phyloP scores from a whole-genome alignment of 1,140 invertebrate species.

The Papilio polyxenes region DNA sequence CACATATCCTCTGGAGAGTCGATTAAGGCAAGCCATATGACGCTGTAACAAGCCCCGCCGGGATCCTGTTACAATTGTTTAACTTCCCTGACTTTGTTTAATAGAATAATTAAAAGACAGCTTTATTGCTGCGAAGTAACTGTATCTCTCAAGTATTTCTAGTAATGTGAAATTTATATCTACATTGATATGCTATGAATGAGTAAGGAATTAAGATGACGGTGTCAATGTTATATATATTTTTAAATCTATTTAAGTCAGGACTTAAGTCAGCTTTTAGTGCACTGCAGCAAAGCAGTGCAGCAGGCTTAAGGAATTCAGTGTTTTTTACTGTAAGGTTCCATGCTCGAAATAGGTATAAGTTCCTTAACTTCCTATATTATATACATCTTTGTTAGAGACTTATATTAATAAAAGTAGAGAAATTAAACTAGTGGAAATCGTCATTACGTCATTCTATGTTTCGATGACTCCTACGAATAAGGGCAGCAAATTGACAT shows the following conservation, averaged over 20 bases:
- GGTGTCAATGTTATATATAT: too few relatives aligned
- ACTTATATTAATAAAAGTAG: background rate
- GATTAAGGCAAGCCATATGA: constrained; percentile 6
- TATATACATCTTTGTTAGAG: too few relatives aligned
- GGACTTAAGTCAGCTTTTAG: too few relatives aligned
- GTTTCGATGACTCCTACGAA: background rate
- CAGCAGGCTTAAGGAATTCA: too few relatives aligned
- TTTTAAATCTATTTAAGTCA: too few relatives aligned
- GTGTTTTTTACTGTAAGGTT: too few relatives aligned
- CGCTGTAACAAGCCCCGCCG: background rate
- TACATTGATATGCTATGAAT: too few relatives aligned
- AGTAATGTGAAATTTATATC: background rate
- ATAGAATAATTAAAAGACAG: constrained; percentile 11
- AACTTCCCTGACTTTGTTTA: background rate
- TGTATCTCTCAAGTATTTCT: background rate
- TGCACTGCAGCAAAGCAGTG: too few relatives aligned
- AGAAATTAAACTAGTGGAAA: background rate
- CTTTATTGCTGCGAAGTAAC: background rate
- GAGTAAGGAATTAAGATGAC: too few relatives aligned
- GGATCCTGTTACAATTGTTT: constrained; percentile 13
- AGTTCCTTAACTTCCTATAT: too few relatives aligned
- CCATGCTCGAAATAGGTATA: too few relatives aligned
- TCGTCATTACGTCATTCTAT: background rate
- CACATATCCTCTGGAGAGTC: background rate
- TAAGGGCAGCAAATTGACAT: too few relatives aligned